These are phyloP conservation scores for Amniataba percoides DNA, from an alignment of 2,797 vertebrate genomes.

Conservation along the genomic window DNA sequence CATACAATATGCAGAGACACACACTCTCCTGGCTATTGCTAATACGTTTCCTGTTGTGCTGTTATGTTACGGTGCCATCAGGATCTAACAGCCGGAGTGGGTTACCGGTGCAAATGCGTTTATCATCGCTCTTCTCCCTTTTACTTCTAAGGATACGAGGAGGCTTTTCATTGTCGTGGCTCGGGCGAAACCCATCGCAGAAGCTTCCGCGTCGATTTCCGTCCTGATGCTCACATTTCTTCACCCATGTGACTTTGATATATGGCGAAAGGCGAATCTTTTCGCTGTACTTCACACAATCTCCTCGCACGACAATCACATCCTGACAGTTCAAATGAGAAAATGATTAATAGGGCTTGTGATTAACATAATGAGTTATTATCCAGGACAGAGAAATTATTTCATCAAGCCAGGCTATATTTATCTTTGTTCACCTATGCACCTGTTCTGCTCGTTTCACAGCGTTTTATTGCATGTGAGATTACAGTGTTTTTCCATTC, in stretches of 20 bases:
- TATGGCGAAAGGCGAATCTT: slow-evolving; percentile 75
- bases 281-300: slow-evolving; percentile 63
- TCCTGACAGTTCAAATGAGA: slow-evolving; percentile 83
- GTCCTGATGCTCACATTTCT: slow-evolving; percentile 6
- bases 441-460: slow-evolving; percentile 78
- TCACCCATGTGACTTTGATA: slow-evolving; percentile 62
- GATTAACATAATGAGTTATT: slow-evolving; percentile 85
- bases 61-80: slow-evolving; percentile 66
- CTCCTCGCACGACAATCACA: slow-evolving; percentile 75
- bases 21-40: slow-evolving; percentile 57
- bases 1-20: slow-evolving; percentile 42
- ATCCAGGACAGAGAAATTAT: slow-evolving; percentile 83
- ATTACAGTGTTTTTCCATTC: slow-evolving; percentile 69
- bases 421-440: slow-evolving; percentile 82
- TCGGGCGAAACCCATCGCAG: slow-evolving; percentile 26
- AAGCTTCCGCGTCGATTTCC: slow-evolving; percentile 26
- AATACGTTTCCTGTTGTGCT: slow-evolving; percentile 67
- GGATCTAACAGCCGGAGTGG: slow-evolving; percentile 56
- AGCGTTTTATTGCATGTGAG: slow-evolving; percentile 72
- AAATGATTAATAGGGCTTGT: slow-evolving; percentile 82
- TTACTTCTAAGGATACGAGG: slow-evolving; percentile 46
- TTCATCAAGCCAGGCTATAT: slow-evolving; percentile 83
- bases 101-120: slow-evolving; percentile 47
- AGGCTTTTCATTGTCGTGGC: slow-evolving; percentile 34
- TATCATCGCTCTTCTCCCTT: slow-evolving; percentile 37